phyloP scores from a whole-genome alignment of 2,888 invertebrate genomes.

The Ophion slaviceki region DNA sequence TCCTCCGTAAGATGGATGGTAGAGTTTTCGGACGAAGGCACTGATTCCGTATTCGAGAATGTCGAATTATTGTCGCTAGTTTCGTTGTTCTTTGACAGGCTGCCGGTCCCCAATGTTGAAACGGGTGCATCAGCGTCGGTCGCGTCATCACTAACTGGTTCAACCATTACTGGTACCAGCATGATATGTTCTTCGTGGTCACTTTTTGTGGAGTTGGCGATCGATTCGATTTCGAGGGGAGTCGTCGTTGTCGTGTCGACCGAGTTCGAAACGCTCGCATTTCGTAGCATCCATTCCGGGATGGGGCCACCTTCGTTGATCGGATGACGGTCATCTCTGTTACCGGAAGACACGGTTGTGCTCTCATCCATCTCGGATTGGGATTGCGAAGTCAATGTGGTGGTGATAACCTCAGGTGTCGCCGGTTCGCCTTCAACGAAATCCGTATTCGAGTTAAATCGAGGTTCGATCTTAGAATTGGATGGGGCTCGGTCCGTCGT shows the following conservation, averaged over 20 bases:
- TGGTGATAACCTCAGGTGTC: neutral
- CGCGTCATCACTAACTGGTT: constrained; percentile 63
- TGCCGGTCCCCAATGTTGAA: constrained; percentile 64
- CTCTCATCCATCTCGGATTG: constrained; percentile 23
- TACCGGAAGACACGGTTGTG: constrained; percentile 40
- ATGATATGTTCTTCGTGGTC: constrained; percentile 71
- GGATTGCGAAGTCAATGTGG: neutral
- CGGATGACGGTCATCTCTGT: neutral
- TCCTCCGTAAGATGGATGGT: constrained; percentile 67
- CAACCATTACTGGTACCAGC: constrained; percentile 65
- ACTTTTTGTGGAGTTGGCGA: constrained; percentile 57
- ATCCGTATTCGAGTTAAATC: constrained; percentile 26
- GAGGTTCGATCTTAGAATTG: constrained; percentile 15
- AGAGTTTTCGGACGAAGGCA: constrained; percentile 14
- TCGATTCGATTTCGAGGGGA: constrained; percentile 69
- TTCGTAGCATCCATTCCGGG: constrained; percentile 27
- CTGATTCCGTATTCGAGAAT: constrained; percentile 11
- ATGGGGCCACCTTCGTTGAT: constrained; percentile 17
- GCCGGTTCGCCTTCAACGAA: constrained; percentile 66
- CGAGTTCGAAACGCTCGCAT: constrained; percentile 72
- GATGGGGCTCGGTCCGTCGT: constrained; percentile 5
- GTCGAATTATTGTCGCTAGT: constrained; percentile 26
- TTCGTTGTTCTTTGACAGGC: constrained; percentile 16
- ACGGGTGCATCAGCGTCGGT: constrained; percentile 75
- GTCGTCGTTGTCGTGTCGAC: constrained; percentile 71